These are phyloP conservation scores for Aphelenchoides avenae DNA, from an alignment of 1,140 invertebrate genomes.

Conservation along the genomic window DNA sequence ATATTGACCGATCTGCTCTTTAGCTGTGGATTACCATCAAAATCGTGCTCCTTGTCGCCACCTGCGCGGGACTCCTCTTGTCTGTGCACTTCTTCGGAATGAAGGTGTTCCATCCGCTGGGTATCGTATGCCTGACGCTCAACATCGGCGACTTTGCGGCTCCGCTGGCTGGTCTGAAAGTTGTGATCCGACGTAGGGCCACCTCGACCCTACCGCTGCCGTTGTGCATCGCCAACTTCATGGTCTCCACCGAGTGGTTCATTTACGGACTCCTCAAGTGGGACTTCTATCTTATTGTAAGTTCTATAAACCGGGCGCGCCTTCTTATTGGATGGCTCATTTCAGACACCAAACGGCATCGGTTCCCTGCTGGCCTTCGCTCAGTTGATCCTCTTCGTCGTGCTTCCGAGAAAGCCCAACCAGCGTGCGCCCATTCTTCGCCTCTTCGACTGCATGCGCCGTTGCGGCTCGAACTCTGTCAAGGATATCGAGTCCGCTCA, in stretches of 20 bases:
- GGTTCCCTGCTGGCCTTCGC: conserved; percentile 48
- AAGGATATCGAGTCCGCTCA: conserved; percentile 38
- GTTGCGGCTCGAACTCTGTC: conserved; percentile 12
- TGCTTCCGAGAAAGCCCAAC: conserved; percentile 52
- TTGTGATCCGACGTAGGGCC: conserved; percentile 54
- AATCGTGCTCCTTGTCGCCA: conserved; percentile 36
- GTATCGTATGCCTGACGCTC: conserved; percentile 56
- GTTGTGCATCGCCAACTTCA: conserved; percentile 58
- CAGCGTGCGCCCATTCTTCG: conserved; percentile 48
- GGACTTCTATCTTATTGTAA: conserved; percentile 58
- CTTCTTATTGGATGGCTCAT: conserved; percentile 11
- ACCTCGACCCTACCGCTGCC: conserved; percentile 59
- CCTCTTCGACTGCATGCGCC: conserved; percentile 36
- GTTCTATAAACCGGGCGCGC: conserved; percentile 11
- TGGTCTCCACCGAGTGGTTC: conserved; percentile 58
- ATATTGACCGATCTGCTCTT: conserved; percentile 20
- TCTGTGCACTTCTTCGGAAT: conserved; percentile 51
- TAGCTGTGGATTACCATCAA: conserved; percentile 56
- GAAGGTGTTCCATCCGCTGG: conserved; percentile 57
- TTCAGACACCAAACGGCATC: conserved; percentile 56
- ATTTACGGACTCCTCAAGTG: conserved; percentile 50
- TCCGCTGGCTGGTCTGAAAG: conserved; percentile 53
- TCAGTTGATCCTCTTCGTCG: conserved; percentile 54
- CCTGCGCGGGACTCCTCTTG: conserved; percentile 42
- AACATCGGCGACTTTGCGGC: conserved; percentile 57